Percentiles rank a stretch among this genome's conserved stretches.
These are phyloP conservation scores for Maylandia zebra DNA, from an alignment of 2,113 vertebrate genomes.

Conservation along the genomic window DNA sequence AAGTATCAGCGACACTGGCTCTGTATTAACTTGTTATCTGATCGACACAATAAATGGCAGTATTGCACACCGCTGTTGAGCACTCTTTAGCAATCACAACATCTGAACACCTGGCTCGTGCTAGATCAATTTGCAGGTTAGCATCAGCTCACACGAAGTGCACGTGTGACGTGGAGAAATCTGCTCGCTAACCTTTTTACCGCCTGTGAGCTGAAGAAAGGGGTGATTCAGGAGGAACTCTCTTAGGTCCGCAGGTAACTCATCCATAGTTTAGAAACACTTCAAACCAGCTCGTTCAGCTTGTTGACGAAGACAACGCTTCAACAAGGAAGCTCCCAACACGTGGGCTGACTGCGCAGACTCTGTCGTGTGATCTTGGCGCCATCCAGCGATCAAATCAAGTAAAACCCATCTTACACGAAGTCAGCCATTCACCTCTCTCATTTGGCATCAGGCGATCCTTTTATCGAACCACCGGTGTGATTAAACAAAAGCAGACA, in stretches of 20 bases:
- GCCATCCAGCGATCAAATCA: slow-evolving; percentile 2
- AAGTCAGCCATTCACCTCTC: neutral
- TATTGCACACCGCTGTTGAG: neutral
- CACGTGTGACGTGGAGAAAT: neutral
- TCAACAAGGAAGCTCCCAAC: neutral
- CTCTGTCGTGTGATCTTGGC: neutral
- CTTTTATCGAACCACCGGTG: neutral
- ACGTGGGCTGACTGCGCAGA: slow-evolving; percentile 19
- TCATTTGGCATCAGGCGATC: neutral
- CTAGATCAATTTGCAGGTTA: slow-evolving; percentile 13
- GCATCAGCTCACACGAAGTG: neutral
- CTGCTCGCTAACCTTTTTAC: slow-evolving; percentile 56
- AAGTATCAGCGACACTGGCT: neutral
- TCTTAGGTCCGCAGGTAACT: slow-evolving; percentile 57
- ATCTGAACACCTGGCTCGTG: neutral
- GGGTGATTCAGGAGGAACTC: slow-evolving; percentile 63
- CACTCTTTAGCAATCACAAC: neutral
- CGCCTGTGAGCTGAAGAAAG: slow-evolving; percentile 59
- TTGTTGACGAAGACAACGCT: neutral
- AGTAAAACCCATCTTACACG: neutral
- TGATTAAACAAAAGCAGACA: neutral
- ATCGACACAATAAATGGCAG: neutral
- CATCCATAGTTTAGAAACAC: slow-evolving; percentile 49
- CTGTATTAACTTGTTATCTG: neutral
- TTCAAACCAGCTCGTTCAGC: neutral